phyloP scores from a whole-genome alignment of 2,797 vertebrate genomes.

The Falco berigora region DNA sequence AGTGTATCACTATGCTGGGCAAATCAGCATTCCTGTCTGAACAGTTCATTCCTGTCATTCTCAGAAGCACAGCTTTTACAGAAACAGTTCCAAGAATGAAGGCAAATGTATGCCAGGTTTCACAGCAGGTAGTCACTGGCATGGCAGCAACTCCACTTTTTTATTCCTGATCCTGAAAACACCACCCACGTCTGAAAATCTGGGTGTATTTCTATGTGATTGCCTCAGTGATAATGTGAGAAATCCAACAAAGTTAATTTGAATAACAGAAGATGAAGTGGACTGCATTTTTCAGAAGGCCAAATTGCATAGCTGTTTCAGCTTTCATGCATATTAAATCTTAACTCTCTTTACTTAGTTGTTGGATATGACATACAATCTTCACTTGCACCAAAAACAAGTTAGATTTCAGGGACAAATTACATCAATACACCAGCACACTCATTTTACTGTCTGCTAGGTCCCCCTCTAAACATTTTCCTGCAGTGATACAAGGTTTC shows the following conservation, averaged over 20 bases:
- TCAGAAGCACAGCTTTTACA: not conserved
- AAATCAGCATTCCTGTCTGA: not conserved
- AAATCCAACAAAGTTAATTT: not conserved
- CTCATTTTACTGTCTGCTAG: not conserved
- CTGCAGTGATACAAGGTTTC: not conserved
- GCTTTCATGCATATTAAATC: not conserved
- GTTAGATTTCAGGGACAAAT: not conserved
- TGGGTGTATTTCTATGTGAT: not conserved
- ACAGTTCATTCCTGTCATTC: not conserved
- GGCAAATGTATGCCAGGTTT: not conserved
- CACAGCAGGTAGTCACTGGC: not conserved
- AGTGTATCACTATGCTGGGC: not conserved
- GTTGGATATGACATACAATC: not conserved
- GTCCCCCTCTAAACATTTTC: not conserved
- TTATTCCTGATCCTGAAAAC: not conserved
- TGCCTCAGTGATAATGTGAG: not conserved
- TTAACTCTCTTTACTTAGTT: not conserved
- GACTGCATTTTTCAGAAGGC: not conserved
- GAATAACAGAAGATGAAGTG: not conserved
- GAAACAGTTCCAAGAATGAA: not conserved
- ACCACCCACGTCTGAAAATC: not conserved
- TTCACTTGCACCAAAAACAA: not conserved
- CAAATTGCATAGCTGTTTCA: not conserved
- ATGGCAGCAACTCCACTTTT: not conserved
- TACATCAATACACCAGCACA: not conserved